These are phyloP conservation scores for Andrena dorsata DNA, from an alignment of 2,888 invertebrate species.

Conservation along the genomic window DNA sequence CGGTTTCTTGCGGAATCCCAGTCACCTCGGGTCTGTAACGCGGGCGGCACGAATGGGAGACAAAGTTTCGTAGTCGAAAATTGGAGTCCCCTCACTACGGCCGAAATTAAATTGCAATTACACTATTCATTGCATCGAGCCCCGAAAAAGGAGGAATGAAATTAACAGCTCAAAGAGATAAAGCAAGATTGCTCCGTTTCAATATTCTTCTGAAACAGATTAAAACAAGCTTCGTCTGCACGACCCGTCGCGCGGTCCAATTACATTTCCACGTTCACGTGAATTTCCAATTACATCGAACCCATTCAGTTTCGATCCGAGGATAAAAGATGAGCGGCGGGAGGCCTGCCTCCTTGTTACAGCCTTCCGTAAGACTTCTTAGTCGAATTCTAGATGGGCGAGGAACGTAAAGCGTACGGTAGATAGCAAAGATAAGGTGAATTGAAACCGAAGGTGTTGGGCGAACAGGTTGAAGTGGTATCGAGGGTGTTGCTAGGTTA, in stretches of 20 bases:
- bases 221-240: too few species aligned
- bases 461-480: conserved; percentile 76
- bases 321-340: conserved; percentile 5
- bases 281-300: background rate
- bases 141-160: background rate
- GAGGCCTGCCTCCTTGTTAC: conserved; percentile 10
- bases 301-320: background rate
- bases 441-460: conserved; percentile 80
- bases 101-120: conserved; percentile 37
- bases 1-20: conserved; percentile 38
- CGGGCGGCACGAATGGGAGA: background rate
- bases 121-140: background rate
- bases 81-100: conserved; percentile 6
- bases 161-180: background rate
- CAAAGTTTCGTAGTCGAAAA: conserved; percentile 36
- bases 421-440: conserved; percentile 81
- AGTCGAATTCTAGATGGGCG: conserved; percentile 45
- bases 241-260: background rate
- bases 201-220: too few species aligned
- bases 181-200: too few species aligned
- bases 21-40: background rate
- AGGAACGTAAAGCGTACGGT: conserved; percentile 65
- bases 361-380: conserved; percentile 34
- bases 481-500: conserved; percentile 84
- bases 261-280: background rate